Evolutionary conservation across 1,140 invertebrate species (phyloP).

Genomic region (Plectrocnemia conspersa): DNA sequence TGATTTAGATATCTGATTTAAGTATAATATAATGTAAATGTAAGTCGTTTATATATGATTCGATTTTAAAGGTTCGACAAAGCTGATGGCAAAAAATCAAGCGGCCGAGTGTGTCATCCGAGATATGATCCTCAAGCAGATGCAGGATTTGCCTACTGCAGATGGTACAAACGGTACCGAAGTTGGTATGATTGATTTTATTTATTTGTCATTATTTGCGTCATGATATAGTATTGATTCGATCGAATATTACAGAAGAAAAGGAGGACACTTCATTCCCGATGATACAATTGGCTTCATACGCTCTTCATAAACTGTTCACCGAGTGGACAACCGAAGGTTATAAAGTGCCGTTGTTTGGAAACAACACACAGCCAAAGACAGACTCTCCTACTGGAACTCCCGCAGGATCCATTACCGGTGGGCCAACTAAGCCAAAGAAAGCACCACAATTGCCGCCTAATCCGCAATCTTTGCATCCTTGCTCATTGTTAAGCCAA

Average conservation of each 20-base stretch:
- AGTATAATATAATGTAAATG: neutral
- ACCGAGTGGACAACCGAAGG: conserved; percentile 70
- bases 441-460: conserved; percentile 51
- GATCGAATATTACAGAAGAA: conserved; percentile 35
- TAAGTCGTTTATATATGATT: conserved; percentile 2
- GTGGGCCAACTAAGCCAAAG: conserved; percentile 38
- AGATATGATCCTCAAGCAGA: conserved; percentile 63
- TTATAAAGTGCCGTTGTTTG: conserved; percentile 57
- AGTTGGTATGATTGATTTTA: neutral
- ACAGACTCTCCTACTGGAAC: neutral
- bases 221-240: too few relatives aligned
- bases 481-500: conserved; percentile 67
- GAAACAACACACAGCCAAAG: too few relatives aligned
- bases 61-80: conserved; percentile 48
- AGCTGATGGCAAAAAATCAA: conserved; percentile 54
- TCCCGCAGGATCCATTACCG: neutral
- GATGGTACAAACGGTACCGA: too few relatives aligned
- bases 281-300: conserved; percentile 70
- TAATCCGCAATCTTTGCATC: conserved; percentile 61
- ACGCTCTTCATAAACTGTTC: conserved; percentile 71
- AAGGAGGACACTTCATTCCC: conserved; percentile 58
- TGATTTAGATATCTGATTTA: conserved; percentile 1
- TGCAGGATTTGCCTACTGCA: conserved; percentile 51
- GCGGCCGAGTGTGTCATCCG: conserved; percentile 70
- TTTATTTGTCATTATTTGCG: too few relatives aligned